Conservation (phyloP, 2,113 vertebrate species). For the Deroptyus accipitrinus region DNA sequence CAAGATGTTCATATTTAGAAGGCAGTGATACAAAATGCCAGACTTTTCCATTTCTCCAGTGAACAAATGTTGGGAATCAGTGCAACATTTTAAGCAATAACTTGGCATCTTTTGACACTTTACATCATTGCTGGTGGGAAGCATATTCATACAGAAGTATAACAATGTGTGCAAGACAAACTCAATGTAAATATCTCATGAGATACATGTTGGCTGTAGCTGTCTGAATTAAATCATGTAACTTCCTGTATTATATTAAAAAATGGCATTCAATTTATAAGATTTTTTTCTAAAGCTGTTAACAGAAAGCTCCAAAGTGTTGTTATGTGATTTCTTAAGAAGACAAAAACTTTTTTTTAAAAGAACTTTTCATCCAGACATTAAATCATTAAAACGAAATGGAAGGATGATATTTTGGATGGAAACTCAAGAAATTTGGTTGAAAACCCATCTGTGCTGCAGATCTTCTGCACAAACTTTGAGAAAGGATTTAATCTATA, state of each 20-base stretch:
- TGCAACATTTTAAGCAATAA: slow-evolving; percentile 46
- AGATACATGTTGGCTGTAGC: slow-evolving; percentile 40
- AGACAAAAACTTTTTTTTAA: background rate
- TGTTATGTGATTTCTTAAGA: background rate
- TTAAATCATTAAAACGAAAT: slow-evolving; percentile 36
- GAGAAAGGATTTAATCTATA: background rate
- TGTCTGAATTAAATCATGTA: slow-evolving; percentile 21
- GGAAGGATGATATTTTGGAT: background rate
- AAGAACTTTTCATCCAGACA: background rate
- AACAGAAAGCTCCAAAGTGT: background rate
- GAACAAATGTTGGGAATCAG: slow-evolving; percentile 17
- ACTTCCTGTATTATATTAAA: background rate
- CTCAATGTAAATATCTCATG: slow-evolving; percentile 19
- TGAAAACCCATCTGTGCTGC: background rate
- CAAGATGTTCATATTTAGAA: slow-evolving; percentile 29
- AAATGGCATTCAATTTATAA: background rate
- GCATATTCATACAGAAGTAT: background rate
- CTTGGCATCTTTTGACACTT: slow-evolving; percentile 55
- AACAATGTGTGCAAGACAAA: slow-evolving; percentile 54
- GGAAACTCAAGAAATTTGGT: background rate
- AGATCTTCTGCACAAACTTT: slow-evolving; percentile 1
- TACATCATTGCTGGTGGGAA: slow-evolving; percentile 53
- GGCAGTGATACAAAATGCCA: background rate
- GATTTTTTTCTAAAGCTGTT: background rate
- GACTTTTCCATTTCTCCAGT: slow-evolving; percentile 6